Percentiles rank a stretch among this genome's conserved stretches.
Conservation (phyloP, 2,888 invertebrate species). For the Dynastes hyllus region DNA sequence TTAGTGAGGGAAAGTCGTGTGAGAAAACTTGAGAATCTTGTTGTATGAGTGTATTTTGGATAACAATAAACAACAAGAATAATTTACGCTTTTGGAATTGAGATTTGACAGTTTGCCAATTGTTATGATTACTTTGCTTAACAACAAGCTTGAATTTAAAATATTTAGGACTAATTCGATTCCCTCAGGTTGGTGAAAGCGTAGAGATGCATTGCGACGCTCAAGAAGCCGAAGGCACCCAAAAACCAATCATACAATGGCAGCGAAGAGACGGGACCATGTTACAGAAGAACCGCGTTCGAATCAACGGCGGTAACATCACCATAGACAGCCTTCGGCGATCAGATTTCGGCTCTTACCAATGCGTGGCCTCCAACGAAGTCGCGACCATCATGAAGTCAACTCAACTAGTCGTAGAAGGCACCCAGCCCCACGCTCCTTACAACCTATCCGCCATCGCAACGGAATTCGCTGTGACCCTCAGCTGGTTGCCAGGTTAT, state of each 20-base stretch:
- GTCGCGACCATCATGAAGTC: slow-evolving; percentile 95
- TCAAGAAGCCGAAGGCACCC: slow-evolving; percentile 92
- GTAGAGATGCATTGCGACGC: slow-evolving; percentile 98
- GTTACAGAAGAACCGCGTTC: slow-evolving; percentile 86
- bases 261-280: slow-evolving; percentile 88
- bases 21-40: no score
- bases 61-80: no score
- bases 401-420: slow-evolving; percentile 92
- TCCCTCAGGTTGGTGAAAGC: slow-evolving; percentile 79
- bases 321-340: slow-evolving; percentile 91
- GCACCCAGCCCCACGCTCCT: slow-evolving; percentile 97
- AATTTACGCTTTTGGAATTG: no score
- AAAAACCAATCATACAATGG: slow-evolving; percentile 93
- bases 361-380: slow-evolving; percentile 96
- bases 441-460: slow-evolving; percentile 94
- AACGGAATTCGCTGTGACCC: slow-evolving; percentile 91
- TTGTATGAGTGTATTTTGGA: no score
- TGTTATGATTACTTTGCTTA: no score
- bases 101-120: no score
- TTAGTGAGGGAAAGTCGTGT: slow-evolving; percentile 24
- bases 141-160: no score
- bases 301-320: slow-evolving; percentile 89
- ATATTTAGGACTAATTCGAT: no score
- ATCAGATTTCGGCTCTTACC: slow-evolving; percentile 95
- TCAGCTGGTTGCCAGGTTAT: slow-evolving; percentile 96